Evolutionary conservation across 2,888 invertebrate species (phyloP), one percentile per base, ranked within the genome.

Genomic region (Scaptodrosophila latifasciaeformis): DNA sequence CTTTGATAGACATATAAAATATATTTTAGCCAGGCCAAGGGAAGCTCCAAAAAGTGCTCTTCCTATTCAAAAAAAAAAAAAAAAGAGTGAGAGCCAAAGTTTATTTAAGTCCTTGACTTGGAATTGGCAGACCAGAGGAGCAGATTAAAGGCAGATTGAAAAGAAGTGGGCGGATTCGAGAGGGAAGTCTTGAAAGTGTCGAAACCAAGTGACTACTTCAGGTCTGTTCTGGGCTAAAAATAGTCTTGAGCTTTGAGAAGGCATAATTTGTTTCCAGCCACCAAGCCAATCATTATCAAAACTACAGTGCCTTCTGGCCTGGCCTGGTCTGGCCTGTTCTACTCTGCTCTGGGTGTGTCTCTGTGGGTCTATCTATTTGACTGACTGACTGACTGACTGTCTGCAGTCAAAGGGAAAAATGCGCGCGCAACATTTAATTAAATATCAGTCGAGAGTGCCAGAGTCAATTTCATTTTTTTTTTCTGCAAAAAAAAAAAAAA

Each of bases 71-170:
- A 2, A 27, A 2, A 44, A 44, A 10, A 9, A 4, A 15, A 18
- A 30, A 18, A 44, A 18, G 24, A 30, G 13, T 39, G n/a, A 53
- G 59, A 7, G 59, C 54, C 75, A 70, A 74, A 70, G 72, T 72
- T 72, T 72, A 70, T 74, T 77, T 68, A 72, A n/a, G 78, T 62
- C 62, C 72, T 72, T 74, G 78, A 72, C 75, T 77, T 62, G 63
- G 48, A 74, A 67, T 77, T 70, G 56, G 17, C 37, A 13, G 37
- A 13, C 17, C 54, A 46, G 31, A 61, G 64, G 59, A 60, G 60
- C 45, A 42, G 61, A 69, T 59, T 61, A 54, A 57, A 66, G 60
- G 69, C 59, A 54, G 42, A 17, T n/a, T n/a, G 21, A 15, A 29
- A 48, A 44, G 47, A 34, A 30, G 51, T 31, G 52, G 17, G 37